Percentiles rank a stretch among this genome's conserved stretches.
phyloP scores from a whole-genome alignment of 2,797 vertebrate genomes.

The Petrocephalus sullivani region DNA sequence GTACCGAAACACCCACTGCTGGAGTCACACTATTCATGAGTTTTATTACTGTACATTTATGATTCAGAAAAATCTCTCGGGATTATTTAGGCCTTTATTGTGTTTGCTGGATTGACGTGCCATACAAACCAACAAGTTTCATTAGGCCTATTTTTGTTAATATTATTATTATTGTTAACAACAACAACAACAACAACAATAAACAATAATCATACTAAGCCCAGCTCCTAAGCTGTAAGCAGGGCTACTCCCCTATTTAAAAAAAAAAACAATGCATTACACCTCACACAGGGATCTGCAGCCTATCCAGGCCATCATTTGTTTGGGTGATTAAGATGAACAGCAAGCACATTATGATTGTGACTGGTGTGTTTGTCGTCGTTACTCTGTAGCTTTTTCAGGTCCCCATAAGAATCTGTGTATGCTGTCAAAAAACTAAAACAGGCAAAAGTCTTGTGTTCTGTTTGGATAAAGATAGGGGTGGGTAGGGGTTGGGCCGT shows the following conservation, averaged over 20 bases:
- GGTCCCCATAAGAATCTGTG: too few relatives aligned
- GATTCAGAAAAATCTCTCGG: background rate
- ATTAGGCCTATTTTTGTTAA: too few relatives aligned
- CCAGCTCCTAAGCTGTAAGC: background rate
- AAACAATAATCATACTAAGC: background rate
- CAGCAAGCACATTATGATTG: background rate
- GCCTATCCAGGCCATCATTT: background rate
- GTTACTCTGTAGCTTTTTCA: too few relatives aligned
- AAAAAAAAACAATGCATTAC: background rate
- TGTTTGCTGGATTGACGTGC: background rate
- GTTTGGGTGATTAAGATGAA: background rate
- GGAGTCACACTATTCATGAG: background rate
- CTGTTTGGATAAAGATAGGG: too few relatives aligned
- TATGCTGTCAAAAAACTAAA: too few relatives aligned
- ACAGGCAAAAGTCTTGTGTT: too few relatives aligned
- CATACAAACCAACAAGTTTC: background rate
- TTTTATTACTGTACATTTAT: background rate
- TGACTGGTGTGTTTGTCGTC: background rate
- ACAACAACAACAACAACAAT: too few relatives aligned
- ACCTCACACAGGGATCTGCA: background rate
- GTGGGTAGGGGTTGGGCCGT: too few relatives aligned
- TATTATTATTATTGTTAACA: too few relatives aligned
- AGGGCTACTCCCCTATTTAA: background rate
- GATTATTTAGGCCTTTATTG: background rate
- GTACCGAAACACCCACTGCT: background rate